Base-by-base conservation (phyloP, 2,797 vertebrate species). In the Cichlasoma orientale region DNA sequence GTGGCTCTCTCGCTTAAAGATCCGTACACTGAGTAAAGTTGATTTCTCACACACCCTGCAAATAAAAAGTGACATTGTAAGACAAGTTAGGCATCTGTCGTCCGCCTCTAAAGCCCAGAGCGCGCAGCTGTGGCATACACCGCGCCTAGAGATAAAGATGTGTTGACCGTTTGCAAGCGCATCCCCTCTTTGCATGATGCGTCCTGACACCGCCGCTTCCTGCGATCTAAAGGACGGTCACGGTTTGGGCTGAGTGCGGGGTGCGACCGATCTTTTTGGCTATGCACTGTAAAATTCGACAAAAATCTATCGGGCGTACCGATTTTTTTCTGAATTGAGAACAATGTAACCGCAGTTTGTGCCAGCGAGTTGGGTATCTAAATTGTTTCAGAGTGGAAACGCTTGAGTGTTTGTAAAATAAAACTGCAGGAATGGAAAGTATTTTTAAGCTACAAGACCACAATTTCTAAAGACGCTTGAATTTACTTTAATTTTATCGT, bases 61-160 rank as follows among this genome's bases (percentile, higher is more conserved):
- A 77, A 44, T 70, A 70, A 56, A 82, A 78, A 80, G 80, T 61
- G 85, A 82, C 83, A 84, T 76, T 88, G 82, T 58, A 76, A 77
- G 27, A 56, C 21, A 81, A 69, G 63, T 70, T 74, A 70, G 83
- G 79, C 85, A 83, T 90, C 90, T 85, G 87, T 47, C 52, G 69
- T 57, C 84, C 79, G 82, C 77, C 80, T 77, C 54, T n/a, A 74
- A 61, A 79, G 83, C 89, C 82, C 72, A 36, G 88, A 90, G 90
- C 88, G 90, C 89, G 75, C 89, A 89, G 93, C 93, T 93, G 92
- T 85, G 89, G 87, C 81, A 74, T 82, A 36, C 72, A 16, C 79
- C 77, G 89, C 78, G 86, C 87, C 88, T 70, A 82, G 77, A 90
- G 86, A 83, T 76, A 82, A 76, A 84, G 86, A 86, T 63, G 83